Conservation (phyloP, 1,140 invertebrate genomes). For the Stegodyphus dumicola region DNA sequence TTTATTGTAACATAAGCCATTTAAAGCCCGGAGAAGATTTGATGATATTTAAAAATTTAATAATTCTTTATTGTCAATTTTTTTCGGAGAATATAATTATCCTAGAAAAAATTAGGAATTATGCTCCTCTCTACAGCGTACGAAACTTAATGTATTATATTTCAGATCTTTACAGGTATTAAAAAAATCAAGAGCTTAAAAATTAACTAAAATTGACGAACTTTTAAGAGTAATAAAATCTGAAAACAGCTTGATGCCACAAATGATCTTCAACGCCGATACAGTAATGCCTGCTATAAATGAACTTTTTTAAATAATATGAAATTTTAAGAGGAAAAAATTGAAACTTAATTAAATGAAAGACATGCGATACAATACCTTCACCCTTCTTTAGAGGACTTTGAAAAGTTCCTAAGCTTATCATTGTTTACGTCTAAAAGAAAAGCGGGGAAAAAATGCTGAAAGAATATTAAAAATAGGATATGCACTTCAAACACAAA, state of each 20-base stretch:
- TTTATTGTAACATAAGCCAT: too few species aligned
- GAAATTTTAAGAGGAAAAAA: neutral
- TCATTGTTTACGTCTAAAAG: conserved; percentile 51
- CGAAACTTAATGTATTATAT: too few species aligned
- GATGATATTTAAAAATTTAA: too few species aligned
- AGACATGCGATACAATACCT: neutral
- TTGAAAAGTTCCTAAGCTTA: neutral
- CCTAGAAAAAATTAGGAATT: too few species aligned
- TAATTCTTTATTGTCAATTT: too few species aligned
- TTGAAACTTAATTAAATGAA: neutral
- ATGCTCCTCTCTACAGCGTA: too few species aligned
- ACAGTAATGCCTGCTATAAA: neutral
- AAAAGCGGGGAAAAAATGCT: neutral
- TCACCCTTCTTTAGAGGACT: neutral
- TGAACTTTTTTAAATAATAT: neutral
- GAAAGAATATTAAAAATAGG: conserved; percentile 1
- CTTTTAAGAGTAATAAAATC: neutral
- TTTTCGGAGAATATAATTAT: too few species aligned
- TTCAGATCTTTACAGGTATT: too few species aligned
- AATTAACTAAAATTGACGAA: neutral
- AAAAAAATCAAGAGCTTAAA: too few species aligned
- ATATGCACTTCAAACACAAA: conserved; percentile 44
- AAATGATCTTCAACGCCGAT: neutral
- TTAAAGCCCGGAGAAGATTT: too few species aligned
- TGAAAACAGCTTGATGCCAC: neutral